phyloP scores from a whole-genome alignment of 2,113 vertebrate species.

The Ondatra zibethicus region DNA sequence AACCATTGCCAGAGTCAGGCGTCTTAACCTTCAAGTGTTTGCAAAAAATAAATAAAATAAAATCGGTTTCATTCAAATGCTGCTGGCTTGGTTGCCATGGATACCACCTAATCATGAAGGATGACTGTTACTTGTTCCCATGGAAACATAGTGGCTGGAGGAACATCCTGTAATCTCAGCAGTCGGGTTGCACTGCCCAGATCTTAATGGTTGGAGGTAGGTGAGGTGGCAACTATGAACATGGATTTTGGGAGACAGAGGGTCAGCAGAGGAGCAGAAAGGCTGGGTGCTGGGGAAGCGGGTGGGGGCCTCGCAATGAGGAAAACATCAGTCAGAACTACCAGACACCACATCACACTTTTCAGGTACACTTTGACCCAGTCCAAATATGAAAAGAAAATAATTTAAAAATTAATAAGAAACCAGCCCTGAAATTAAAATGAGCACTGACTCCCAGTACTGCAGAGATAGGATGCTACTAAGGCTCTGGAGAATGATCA shows the following conservation, averaged over 20 bases:
- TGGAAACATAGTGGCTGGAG: conserved; percentile 85
- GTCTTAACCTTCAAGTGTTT: conserved; percentile 82
- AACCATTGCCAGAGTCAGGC: conserved; percentile 63
- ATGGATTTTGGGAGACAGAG: conserved; percentile 2
- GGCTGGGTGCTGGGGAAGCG: background rate
- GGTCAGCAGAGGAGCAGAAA: background rate
- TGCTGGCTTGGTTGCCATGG: conserved; percentile 86
- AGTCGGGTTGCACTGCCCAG: conserved; percentile 80
- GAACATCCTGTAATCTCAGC: conserved; percentile 89
- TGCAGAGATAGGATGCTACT: background rate
- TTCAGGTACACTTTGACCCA: background rate
- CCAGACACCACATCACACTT: background rate
- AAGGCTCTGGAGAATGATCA: background rate
- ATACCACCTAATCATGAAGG: conserved; percentile 89
- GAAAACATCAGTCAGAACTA: conserved; percentile 41
- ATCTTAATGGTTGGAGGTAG: conserved; percentile 82
- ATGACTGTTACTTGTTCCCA: conserved; percentile 89
- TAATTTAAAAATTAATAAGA: background rate
- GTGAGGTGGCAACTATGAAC: conserved; percentile 69
- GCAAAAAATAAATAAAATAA: conserved; percentile 78
- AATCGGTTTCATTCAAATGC: conserved; percentile 87
- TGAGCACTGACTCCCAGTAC: background rate
- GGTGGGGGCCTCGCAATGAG: background rate
- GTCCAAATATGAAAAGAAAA: background rate
- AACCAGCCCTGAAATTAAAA: background rate